Base-by-base conservation (phyloP, 2,797 vertebrate species). In the Hapalemur alaotrensis region DNA sequence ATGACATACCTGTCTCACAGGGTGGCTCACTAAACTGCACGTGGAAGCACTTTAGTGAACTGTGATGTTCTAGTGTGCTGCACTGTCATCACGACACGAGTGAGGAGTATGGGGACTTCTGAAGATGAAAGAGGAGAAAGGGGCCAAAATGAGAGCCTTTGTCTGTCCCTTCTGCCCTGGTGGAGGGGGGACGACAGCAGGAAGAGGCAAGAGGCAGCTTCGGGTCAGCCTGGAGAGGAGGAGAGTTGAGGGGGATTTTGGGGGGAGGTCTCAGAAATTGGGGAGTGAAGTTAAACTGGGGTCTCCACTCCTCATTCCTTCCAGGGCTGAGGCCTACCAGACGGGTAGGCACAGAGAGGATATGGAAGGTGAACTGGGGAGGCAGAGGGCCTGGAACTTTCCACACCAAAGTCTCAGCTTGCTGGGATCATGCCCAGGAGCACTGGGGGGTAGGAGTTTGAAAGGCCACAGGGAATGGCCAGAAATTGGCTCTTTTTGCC, bases 31-130 rank as follows among this genome's bases (percentile, higher is more conserved):
- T 43, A 79, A 61, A 48, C 28, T 11, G 2, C 15, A 30, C 1
- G 22, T 1, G 67, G 22, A 85, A 52, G 38, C 25, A 25, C 23
- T 9, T 30, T 0, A 8, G 43, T 28, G 28, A 83, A 9, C 43
- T 9, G 20, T 0, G 11, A 18, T 7, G 25, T 11, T 22, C 91
- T 23, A n/a, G 57, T 1, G 1, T 5, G 11, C 2, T 8, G 11
- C 11, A 6, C n/a, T 4, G 20, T 38, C 28, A 48, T 43, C 11
- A 14, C 22, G 46, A 67, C n/a, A 25, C 0, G 7, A 41, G 5
- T 9, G 22, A 41, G 28, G 11, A 30, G 15, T 1, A 38, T 81
- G 57, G 41, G 52, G 67, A 59, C 72, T 38, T 54, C 5, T 17
- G 52, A 84, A 28, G 63, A 46, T 4, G 13, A 43, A 15, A 35